Percentiles rank a stretch among this genome's conserved stretches.
Conservation (phyloP, 2,888 invertebrate genomes). For the Amiota mariae region DNA sequence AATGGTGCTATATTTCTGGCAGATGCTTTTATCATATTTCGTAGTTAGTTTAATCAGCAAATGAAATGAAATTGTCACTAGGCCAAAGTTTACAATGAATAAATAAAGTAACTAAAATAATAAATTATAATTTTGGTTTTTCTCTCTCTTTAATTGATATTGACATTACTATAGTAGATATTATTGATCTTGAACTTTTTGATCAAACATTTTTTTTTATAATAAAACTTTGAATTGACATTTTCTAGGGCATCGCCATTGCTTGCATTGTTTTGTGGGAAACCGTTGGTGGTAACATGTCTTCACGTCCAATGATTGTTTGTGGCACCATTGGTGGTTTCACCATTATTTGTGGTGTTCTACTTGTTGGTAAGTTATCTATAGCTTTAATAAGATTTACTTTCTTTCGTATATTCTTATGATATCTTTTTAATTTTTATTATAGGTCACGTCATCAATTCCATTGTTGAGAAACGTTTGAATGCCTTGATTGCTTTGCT, state of each 20-base stretch:
- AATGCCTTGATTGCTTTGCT: constrained; percentile 69
- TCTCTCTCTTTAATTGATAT: neutral
- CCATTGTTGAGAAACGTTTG: constrained; percentile 69
- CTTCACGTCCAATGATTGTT: constrained; percentile 59
- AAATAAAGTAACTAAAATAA: constrained; percentile 12
- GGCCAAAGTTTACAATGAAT: constrained; percentile 8
- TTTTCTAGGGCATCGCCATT: constrained; percentile 65
- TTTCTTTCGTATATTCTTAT: constrained; percentile 2
- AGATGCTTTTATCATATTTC: constrained; percentile 61
- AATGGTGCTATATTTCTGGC: constrained; percentile 60
- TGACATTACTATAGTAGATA: neutral
- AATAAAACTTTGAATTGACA: constrained; percentile 14
- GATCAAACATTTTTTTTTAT: neutral
- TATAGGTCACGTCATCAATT: constrained; percentile 68
- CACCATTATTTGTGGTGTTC: constrained; percentile 67
- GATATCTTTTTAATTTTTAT: neutral
- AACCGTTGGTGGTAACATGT: constrained; percentile 50
- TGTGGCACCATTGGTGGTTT: constrained; percentile 70
- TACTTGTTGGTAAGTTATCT: constrained; percentile 62
- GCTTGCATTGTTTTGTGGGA: constrained; percentile 69
- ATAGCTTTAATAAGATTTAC: neutral
- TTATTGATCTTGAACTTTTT: no score
- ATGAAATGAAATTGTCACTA: neutral
- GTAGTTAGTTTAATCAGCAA: constrained; percentile 42
- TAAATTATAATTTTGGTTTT: neutral